Percentiles rank a stretch among this genome's conserved stretches.
phyloP scores from a whole-genome alignment of 2,888 invertebrate species.

The Epinotia nisella region DNA sequence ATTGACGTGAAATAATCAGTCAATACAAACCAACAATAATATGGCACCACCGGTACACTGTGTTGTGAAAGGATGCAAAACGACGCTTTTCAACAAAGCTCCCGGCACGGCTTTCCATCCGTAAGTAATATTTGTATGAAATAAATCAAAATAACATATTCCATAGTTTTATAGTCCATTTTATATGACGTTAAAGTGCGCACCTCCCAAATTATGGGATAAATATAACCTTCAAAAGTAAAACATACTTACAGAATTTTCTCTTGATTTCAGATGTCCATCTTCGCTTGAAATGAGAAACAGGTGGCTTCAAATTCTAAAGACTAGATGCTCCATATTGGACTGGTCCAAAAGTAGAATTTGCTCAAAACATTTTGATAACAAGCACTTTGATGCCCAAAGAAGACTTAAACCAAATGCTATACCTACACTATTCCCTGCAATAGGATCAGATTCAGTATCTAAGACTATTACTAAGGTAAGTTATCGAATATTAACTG shows the following conservation, averaged over 20 bases:
- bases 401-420: slow-evolving; percentile 68
- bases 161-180: background rate
- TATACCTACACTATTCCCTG: slow-evolving; percentile 69
- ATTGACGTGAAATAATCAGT: background rate
- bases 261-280: slow-evolving; percentile 65
- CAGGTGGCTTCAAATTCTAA: slow-evolving; percentile 70
- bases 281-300: slow-evolving; percentile 65
- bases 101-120: slow-evolving; percentile 65
- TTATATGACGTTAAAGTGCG: background rate
- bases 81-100: slow-evolving; percentile 65
- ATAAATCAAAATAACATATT: background rate
- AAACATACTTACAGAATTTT: background rate
- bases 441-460: slow-evolving; percentile 26
- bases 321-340: slow-evolving; percentile 65
- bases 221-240: slow-evolving; percentile 17
- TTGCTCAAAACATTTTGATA: slow-evolving; percentile 76
- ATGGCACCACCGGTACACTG: slow-evolving; percentile 66
- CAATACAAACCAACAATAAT: slow-evolving; percentile 14
- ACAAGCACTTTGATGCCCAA: slow-evolving; percentile 68
- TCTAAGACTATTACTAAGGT: slow-evolving; percentile 54
- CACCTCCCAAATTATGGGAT: background rate
- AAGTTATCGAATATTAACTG: slow-evolving; percentile 38
- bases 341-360: slow-evolving; percentile 74
- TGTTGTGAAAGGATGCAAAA: slow-evolving; percentile 69
- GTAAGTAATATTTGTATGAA: slow-evolving; percentile 58